phyloP scores from a whole-genome alignment of 1,140 invertebrate genomes.

The Cheumatopsyche charites region DNA sequence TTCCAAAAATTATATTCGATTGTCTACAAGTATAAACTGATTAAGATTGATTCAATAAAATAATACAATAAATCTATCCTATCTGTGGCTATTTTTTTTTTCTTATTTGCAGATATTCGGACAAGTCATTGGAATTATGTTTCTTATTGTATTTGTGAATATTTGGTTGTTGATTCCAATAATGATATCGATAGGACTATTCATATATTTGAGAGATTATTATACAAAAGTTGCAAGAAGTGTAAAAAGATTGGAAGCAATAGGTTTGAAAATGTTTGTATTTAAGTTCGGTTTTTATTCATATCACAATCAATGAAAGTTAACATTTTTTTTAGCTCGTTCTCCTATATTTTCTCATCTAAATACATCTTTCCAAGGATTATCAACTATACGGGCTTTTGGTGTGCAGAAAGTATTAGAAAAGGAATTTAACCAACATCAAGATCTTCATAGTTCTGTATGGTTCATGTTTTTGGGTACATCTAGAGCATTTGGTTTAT shows the following conservation, averaged over 20 bases:
- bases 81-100: too few species aligned
- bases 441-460: slow-evolving; percentile 57
- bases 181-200: slow-evolving; percentile 5
- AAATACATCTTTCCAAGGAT: slow-evolving; percentile 68
- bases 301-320: neutral
- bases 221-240: slow-evolving; percentile 71
- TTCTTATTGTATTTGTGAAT: slow-evolving; percentile 57
- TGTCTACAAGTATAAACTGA: slow-evolving; percentile 37
- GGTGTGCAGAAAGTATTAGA: slow-evolving; percentile 63
- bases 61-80: too few species aligned
- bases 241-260: slow-evolving; percentile 71
- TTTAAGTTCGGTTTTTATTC: neutral
- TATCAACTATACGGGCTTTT: slow-evolving; percentile 72
- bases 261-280: slow-evolving; percentile 39
- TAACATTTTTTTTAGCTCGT: slow-evolving; percentile 53
- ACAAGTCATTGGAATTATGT: slow-evolving; percentile 50
- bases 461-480: slow-evolving; percentile 71
- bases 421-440: slow-evolving; percentile 61
- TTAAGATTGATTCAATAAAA: neutral
- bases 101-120: slow-evolving; percentile 55
- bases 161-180: slow-evolving; percentile 57
- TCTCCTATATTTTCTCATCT: slow-evolving; percentile 76
- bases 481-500: slow-evolving; percentile 73
- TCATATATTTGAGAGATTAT: slow-evolving; percentile 17
- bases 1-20: slow-evolving; percentile 35